A percentile compares a stretch with the other conserved stretches of the same genome.
These are phyloP conservation scores for Myotis brandtii DNA, from an alignment of 2,113 vertebrate species.

Conservation along the genomic window DNA sequence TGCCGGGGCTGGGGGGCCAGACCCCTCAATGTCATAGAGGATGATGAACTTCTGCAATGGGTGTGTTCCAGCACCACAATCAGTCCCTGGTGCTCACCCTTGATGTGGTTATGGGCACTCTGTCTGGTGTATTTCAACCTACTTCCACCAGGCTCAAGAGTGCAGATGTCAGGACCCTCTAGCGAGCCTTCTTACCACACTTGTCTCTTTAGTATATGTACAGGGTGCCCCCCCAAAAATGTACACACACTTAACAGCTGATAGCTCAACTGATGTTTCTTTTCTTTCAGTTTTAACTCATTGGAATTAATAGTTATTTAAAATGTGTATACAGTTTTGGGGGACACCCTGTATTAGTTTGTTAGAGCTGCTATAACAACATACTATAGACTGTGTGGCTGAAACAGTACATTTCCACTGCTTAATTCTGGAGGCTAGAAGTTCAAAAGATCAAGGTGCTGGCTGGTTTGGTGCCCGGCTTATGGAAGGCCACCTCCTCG, in stretches of 20 bases:
- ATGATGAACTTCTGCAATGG: background rate
- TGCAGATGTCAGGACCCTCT: background rate
- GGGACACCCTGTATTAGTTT: background rate
- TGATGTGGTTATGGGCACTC: background rate
- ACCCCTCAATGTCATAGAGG: background rate
- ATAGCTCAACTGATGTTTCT: no score
- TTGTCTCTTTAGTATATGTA: background rate
- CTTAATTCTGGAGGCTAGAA: background rate
- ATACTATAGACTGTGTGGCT: background rate
- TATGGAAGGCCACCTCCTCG: background rate
- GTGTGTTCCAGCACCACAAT: no score
- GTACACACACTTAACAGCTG: no score
- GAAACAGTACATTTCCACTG: background rate
- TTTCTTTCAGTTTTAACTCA: no score
- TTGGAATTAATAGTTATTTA: no score
- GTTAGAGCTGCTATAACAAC: background rate
- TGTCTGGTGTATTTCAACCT: background rate
- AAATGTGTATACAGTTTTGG: no score
- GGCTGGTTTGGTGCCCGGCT: background rate
- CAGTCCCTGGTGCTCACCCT: background rate
- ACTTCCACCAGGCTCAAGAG: background rate
- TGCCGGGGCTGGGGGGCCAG: rapidly evolving
- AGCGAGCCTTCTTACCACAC: background rate
- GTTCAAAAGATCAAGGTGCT: background rate
- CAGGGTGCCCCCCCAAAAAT: no score